Conservation (phyloP, 92 coral and sea anemone species). For the Ricordea florida region DNA sequence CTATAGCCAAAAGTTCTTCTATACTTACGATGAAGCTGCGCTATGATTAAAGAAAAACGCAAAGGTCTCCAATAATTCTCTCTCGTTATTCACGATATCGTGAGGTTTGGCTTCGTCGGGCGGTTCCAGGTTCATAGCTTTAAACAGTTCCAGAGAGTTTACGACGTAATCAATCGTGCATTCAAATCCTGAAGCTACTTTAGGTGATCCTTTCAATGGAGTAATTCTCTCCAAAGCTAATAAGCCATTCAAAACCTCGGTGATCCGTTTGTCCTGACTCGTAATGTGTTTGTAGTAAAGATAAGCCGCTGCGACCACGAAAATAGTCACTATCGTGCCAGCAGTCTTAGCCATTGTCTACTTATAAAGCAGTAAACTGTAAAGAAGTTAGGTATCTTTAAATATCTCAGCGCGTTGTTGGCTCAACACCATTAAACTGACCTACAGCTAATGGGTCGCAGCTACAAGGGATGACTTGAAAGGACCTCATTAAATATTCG, state of each 20-base stretch:
- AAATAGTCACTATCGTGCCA: slow-evolving; percentile 4
- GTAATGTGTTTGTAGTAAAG: slow-evolving; percentile 61
- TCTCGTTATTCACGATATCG: slow-evolving; percentile 71
- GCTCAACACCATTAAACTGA: too few species aligned
- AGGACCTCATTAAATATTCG: too few species aligned
- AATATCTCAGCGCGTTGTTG: too few species aligned
- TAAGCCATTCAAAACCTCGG: slow-evolving; percentile 70
- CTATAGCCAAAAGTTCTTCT: neutral
- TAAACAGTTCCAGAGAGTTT: slow-evolving; percentile 67
- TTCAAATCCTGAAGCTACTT: slow-evolving; percentile 70
- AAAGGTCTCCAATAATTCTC: slow-evolving; percentile 80
- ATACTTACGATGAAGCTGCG: slow-evolving; percentile 86
- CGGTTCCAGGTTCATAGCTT: slow-evolving; percentile 65
- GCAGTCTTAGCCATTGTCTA: slow-evolving; percentile 15
- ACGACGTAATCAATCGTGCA: slow-evolving; percentile 70
- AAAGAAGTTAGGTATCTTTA: too few species aligned
- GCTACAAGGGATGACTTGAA: too few species aligned
- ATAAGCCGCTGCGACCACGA: slow-evolving; percentile 50
- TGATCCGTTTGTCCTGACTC: slow-evolving; percentile 57
- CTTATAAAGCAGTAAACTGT: too few species aligned
- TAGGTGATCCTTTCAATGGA: slow-evolving; percentile 56
- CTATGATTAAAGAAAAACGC: slow-evolving; percentile 89
- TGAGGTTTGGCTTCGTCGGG: slow-evolving; percentile 76
- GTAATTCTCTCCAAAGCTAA: slow-evolving; percentile 56
- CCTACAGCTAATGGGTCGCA: too few species aligned